Conservation (phyloP, 2,113 vertebrate genomes). For the Psilopsiagon aurifrons region DNA sequence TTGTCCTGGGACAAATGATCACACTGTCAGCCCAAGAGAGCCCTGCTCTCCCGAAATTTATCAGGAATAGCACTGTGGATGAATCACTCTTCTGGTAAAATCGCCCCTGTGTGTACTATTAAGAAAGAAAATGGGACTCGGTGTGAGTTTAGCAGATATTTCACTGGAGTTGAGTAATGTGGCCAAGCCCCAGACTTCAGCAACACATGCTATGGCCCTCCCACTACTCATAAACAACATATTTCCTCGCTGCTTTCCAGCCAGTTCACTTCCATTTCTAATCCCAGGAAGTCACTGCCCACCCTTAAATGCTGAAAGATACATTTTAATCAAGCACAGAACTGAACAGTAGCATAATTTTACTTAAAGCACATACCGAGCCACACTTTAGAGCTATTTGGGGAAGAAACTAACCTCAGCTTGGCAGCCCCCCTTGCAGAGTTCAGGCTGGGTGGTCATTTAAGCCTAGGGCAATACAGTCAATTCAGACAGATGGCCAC, state of each 20-base stretch:
- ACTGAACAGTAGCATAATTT: constrained; percentile 54
- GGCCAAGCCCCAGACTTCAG: constrained; percentile 40
- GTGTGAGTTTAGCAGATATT: not conserved
- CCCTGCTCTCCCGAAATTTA: not conserved
- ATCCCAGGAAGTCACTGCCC: constrained; percentile 53
- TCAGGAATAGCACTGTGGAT: constrained; percentile 25
- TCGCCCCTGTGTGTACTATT: constrained; percentile 14
- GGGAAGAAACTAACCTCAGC: constrained; percentile 2
- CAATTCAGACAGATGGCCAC: constrained; percentile 52
- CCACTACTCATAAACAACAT: constrained; percentile 11
- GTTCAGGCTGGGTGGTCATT: constrained; percentile 54
- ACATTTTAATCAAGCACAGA: not conserved
- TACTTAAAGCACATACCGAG: constrained; percentile 16
- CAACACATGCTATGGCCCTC: not conserved
- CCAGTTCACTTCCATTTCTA: constrained; percentile 54
- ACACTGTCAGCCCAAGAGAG: not conserved
- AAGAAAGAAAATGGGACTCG: constrained; percentile 23
- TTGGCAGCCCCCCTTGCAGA: constrained; percentile 7
- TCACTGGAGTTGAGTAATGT: constrained; percentile 29
- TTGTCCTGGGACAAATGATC: constrained; percentile 4
- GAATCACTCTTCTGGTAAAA: constrained; percentile 61
- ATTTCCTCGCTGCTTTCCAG: constrained; percentile 17
- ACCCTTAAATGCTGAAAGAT: constrained; percentile 48
- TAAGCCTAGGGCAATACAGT: not conserved
- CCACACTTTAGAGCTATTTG: constrained; percentile 39